phyloP scores from a whole-genome alignment of 1,140 invertebrate species.

The Lysiphlebus fabarum region DNA sequence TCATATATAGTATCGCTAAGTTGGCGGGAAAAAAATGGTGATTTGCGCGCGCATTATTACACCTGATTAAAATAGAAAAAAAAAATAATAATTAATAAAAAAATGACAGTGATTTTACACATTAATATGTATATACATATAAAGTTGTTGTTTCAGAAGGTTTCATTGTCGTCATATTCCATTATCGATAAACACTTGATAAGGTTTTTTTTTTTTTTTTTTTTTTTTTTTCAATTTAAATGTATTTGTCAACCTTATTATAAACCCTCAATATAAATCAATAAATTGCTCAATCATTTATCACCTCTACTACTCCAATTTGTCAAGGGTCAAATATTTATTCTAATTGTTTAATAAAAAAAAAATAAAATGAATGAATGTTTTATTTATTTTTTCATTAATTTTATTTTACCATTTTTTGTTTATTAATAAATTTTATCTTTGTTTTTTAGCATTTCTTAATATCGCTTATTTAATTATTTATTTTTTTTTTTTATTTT shows the following conservation, averaged over 20 bases:
- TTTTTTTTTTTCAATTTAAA: background rate
- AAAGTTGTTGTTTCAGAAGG: no score
- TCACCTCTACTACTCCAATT: no score
- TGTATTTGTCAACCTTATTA: no score
- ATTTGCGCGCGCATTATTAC: conserved; percentile 48
- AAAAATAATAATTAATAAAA: background rate
- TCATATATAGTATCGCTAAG: conserved; percentile 48
- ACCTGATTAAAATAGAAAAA: background rate
- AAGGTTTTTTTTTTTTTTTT: background rate
- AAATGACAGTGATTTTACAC: background rate
- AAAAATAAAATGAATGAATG: no score
- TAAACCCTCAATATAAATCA: no score
- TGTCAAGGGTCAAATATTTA: no score
- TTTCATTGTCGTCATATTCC: background rate
- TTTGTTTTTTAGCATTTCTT: background rate
- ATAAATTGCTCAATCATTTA: no score
- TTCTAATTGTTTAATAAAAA: no score
- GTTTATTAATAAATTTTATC: background rate
- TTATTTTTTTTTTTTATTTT: background rate
- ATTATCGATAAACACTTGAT: background rate
- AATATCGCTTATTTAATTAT: background rate
- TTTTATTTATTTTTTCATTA: no score
- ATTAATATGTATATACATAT: background rate
- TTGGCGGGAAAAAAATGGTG: conserved; percentile 38
- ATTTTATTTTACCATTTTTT: background rate